Evolutionary conservation across 2,888 invertebrate genomes (phyloP).

Genomic region (Phymatocera aterrima): DNA sequence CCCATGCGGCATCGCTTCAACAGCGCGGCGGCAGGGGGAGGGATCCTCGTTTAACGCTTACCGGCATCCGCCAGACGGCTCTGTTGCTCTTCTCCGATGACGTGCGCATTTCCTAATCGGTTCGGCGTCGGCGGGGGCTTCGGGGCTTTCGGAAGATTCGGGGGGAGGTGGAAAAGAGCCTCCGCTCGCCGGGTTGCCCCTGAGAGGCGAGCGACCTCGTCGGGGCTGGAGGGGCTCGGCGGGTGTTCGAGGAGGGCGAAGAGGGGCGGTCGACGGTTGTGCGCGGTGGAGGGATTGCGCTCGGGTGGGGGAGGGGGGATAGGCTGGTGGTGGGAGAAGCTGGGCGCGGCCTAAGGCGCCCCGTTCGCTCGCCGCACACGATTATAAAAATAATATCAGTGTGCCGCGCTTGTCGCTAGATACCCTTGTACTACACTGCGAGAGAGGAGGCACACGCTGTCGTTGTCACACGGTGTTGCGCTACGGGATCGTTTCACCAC

Average conservation of each 20-base stretch:
- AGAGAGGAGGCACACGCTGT: constrained; percentile 54
- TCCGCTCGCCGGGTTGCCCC: constrained; percentile 42
- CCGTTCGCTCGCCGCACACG: constrained; percentile 73
- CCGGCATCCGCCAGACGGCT: constrained; percentile 66
- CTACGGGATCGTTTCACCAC: constrained; percentile 45
- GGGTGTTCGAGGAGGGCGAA: constrained; percentile 57
- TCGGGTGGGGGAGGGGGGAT: constrained; percentile 35
- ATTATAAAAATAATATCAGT: constrained; percentile 69
- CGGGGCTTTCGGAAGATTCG: constrained; percentile 43
- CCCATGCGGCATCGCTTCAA: constrained; percentile 32
- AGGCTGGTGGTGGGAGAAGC: constrained; percentile 64
- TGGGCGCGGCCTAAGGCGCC: constrained; percentile 75
- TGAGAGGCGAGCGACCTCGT: constrained; percentile 52
- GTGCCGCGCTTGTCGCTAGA: constrained; percentile 67
- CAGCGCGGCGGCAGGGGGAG: constrained; percentile 25
- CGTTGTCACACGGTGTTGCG: constrained; percentile 52
- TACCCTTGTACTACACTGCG: constrained; percentile 60
- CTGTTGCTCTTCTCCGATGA: constrained; percentile 59
- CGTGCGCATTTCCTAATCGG: constrained; percentile 58
- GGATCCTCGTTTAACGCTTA: constrained; percentile 53
- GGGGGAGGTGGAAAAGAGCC: constrained; percentile 21
- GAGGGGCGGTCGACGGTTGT: constrained; percentile 52
- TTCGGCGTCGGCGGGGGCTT: constrained; percentile 24
- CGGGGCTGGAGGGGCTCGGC: constrained; percentile 55
- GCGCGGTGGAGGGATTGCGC: constrained; percentile 53